Percentiles rank a stretch among this genome's conserved stretches.
Evolutionary conservation across 1,140 invertebrate genomes (phyloP).

Genomic region (Tetranychus urticae): DNA sequence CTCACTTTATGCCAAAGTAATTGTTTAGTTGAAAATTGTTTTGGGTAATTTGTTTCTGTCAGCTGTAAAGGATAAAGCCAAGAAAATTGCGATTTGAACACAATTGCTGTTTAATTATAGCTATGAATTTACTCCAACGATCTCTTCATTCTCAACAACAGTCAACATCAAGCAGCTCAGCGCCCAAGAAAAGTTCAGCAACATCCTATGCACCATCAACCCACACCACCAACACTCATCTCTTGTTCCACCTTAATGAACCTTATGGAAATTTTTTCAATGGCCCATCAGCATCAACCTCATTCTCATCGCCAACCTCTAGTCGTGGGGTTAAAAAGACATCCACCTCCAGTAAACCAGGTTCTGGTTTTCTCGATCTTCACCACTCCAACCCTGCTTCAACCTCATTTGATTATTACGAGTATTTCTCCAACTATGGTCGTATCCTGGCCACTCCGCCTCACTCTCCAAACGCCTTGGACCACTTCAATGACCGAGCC

Average conservation of each 20-base stretch:
- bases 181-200: not conserved
- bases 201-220: not conserved
- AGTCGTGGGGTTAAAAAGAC: not conserved
- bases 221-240: not conserved
- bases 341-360: not conserved
- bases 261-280: not conserved
- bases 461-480: not conserved
- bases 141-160: not conserved
- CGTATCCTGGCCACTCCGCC: slow-evolving; percentile 5
- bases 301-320: not conserved
- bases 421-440: slow-evolving; percentile 16
- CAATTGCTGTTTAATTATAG: no score
- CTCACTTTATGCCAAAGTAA: no score
- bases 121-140: not conserved
- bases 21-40: no score
- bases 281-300: not conserved
- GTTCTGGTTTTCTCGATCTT: not conserved
- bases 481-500: not conserved
- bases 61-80: no score
- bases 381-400: not conserved
- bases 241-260: not conserved
- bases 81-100: no score
- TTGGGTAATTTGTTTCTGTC: no score
- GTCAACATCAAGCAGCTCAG: not conserved
- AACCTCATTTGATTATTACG: slow-evolving; percentile 7